These are phyloP conservation scores for Pelodiscus sinensis DNA, from an alignment of 2,113 vertebrate genomes.

Conservation along the genomic window DNA sequence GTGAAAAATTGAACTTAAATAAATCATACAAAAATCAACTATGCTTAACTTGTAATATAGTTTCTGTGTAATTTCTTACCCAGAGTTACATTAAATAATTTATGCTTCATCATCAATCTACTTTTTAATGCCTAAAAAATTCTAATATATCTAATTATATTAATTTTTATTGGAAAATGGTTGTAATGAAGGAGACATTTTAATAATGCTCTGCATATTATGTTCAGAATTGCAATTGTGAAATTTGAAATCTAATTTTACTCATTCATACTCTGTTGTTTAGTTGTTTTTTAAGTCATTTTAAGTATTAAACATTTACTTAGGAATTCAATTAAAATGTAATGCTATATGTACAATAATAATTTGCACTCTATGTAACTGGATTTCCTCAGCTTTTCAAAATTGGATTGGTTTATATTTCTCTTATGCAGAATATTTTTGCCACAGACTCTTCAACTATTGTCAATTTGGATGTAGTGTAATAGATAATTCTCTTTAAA, in stretches of 20 bases:
- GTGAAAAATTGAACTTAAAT: slow-evolving; percentile 47
- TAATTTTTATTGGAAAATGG: slow-evolving; percentile 44
- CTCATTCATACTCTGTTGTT: slow-evolving; percentile 30
- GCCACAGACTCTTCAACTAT: background rate
- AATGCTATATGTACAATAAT: background rate
- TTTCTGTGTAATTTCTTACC: slow-evolving; percentile 42
- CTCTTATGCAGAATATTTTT: accelerated
- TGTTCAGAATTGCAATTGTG: slow-evolving; percentile 34
- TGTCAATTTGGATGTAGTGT: background rate
- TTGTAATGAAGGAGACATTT: slow-evolving; percentile 46
- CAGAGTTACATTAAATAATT: slow-evolving; percentile 54
- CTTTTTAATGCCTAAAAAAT: slow-evolving; percentile 50
- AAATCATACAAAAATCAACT: slow-evolving; percentile 43
- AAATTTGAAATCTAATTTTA: slow-evolving; percentile 46
- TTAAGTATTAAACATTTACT: slow-evolving; percentile 21
- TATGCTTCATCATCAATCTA: slow-evolving; percentile 38
- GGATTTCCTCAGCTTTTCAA: slow-evolving; percentile 27
- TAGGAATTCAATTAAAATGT: slow-evolving; percentile 37
- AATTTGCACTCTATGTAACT: background rate
- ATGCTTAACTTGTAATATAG: slow-evolving; percentile 19
- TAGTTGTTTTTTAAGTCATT: slow-evolving; percentile 42
- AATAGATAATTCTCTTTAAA: background rate
- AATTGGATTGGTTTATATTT: background rate
- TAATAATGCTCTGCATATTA: slow-evolving; percentile 26
- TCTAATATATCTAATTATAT: slow-evolving; percentile 51